Percentiles rank a stretch among this genome's conserved stretches.
phyloP scores from a whole-genome alignment of 2,797 vertebrate species.

The Crax fasciolata region DNA sequence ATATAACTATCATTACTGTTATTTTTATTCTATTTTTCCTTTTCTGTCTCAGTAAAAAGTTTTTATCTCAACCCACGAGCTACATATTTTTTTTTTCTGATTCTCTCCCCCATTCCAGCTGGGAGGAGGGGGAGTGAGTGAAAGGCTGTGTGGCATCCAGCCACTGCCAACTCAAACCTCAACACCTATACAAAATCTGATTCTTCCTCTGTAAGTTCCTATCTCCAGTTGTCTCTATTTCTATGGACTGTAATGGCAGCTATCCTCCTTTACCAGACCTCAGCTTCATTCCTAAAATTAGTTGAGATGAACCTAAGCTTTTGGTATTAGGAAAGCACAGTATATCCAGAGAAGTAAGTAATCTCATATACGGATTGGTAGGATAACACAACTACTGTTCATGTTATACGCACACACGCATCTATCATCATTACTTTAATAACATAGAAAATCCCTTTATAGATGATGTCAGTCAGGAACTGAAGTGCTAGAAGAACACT shows the following conservation, averaged over 20 bases:
- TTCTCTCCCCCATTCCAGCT: no score
- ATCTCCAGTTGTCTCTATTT: not conserved
- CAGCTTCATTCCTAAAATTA: not conserved
- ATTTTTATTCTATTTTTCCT: no score
- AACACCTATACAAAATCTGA: not conserved
- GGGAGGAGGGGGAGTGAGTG: no score
- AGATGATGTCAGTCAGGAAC: not conserved
- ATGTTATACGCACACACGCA: not conserved
- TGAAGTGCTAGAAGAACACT: not conserved
- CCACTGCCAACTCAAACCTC: no score
- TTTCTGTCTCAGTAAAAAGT: no score
- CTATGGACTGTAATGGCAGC: not conserved
- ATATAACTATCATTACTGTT: no score
- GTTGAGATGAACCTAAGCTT: not conserved
- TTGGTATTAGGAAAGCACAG: not conserved
- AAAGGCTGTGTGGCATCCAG: no score
- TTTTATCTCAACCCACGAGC: no score
- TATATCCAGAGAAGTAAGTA: not conserved
- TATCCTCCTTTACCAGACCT: not conserved
- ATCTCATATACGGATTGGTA: not conserved
- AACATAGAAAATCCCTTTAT: not conserved
- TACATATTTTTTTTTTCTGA: no score
- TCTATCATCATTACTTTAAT: not conserved
- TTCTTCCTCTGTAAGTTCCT: not conserved
- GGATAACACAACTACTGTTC: not conserved